Percentiles rank a stretch among this genome's conserved stretches.
Conservation (phyloP, 1,140 invertebrate genomes). For the Delia radicum region DNA sequence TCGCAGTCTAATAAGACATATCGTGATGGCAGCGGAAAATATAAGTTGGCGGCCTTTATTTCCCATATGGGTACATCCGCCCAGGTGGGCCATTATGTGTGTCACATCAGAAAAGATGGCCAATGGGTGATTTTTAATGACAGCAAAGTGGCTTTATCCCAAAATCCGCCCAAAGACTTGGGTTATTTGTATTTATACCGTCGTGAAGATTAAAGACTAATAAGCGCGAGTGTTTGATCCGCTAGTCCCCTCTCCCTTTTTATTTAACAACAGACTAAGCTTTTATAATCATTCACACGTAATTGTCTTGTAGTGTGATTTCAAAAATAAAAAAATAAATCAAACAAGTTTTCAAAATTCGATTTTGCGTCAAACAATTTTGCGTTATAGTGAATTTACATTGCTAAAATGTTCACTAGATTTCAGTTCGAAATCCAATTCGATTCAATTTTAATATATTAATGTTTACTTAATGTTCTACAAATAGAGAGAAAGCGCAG, state of each 20-base stretch:
- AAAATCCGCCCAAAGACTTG: constrained; percentile 93
- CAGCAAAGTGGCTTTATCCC: constrained; percentile 94
- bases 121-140: constrained; percentile 98
- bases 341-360: too few species aligned
- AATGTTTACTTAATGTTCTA: too few species aligned
- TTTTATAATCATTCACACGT: too few species aligned
- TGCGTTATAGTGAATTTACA: too few species aligned
- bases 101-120: constrained; percentile 87
- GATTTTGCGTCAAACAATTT: too few species aligned
- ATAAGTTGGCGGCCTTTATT: constrained; percentile 85
- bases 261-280: too few species aligned
- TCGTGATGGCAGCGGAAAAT: constrained; percentile 46
- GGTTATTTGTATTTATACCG: constrained; percentile 94
- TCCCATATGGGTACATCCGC: constrained; percentile 98
- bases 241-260: not conserved
- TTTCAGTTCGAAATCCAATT: too few species aligned
- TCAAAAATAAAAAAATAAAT: too few species aligned
- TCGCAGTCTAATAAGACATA: constrained; percentile 28
- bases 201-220: constrained; percentile 40
- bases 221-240: not conserved
- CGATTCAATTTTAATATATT: too few species aligned
- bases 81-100: constrained; percentile 97
- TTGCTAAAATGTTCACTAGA: too few species aligned
- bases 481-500: too few species aligned
- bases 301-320: too few species aligned